These are phyloP conservation scores for Urechis unicinctus DNA, from an alignment of 2,888 invertebrate species.

Conservation along the genomic window DNA sequence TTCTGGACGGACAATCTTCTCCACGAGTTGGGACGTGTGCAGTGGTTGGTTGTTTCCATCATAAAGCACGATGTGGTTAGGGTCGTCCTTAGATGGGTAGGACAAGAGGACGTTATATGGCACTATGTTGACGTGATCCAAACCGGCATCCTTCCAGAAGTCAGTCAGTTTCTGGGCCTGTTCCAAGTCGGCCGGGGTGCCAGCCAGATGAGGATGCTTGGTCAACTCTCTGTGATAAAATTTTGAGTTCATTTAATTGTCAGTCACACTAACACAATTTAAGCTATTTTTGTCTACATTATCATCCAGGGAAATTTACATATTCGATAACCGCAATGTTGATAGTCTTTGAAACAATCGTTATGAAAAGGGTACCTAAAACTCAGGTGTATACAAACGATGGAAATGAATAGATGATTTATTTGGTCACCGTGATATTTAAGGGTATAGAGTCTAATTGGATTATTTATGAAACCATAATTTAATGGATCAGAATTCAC, in stretches of 20 bases:
- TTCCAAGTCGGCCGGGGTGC: constrained; percentile 29
- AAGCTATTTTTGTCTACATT: too few relatives aligned
- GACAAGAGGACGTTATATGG: constrained; percentile 43
- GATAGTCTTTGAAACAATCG: too few relatives aligned
- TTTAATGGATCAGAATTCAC: too few relatives aligned
- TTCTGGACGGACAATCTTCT: constrained; percentile 29
- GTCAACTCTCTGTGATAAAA: constrained; percentile 14
- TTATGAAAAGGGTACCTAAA: too few relatives aligned
- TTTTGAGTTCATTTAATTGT: neutral
- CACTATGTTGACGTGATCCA: constrained; percentile 34
- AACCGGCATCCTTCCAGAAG: constrained; percentile 28
- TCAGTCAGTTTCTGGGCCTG: constrained; percentile 29
- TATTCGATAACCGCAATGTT: too few relatives aligned
- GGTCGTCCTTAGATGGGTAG: constrained; percentile 27
- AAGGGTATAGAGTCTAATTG: too few relatives aligned
- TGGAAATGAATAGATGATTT: too few relatives aligned
- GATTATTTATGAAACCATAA: too few relatives aligned
- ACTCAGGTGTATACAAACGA: too few relatives aligned
- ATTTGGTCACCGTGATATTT: too few relatives aligned
- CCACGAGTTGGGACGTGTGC: constrained; percentile 25
- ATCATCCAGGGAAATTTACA: too few relatives aligned
- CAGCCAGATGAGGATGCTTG: constrained; percentile 37
- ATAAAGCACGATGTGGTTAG: constrained; percentile 27
- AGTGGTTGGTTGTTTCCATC: constrained; percentile 20
- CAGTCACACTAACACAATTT: too few relatives aligned